Percentiles rank a stretch among this genome's conserved stretches.
These are phyloP conservation scores for Bufo bufo DNA, from an alignment of 2,113 vertebrate species.

Conservation along the genomic window DNA sequence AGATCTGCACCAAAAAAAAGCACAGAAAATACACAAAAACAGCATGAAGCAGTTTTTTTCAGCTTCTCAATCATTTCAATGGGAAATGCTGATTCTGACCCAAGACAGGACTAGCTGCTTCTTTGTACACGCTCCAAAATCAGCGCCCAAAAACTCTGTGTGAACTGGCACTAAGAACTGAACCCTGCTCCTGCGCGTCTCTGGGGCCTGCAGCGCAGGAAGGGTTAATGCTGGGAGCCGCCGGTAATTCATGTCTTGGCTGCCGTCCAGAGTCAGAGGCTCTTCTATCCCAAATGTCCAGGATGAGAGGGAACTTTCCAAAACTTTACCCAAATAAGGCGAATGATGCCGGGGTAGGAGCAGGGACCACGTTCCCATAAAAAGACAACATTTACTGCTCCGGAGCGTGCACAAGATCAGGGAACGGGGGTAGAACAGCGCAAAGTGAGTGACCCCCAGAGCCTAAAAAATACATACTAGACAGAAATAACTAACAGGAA, in stretches of 20 bases:
- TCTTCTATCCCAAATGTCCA: constrained; percentile 22
- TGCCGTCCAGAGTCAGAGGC: background rate
- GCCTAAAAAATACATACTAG: background rate
- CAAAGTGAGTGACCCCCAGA: background rate
- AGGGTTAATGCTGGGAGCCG: constrained; percentile 26
- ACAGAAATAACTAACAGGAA: background rate
- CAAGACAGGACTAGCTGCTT: no score
- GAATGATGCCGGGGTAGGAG: constrained; percentile 47
- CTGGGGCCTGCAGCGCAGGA: background rate
- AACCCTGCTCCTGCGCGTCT: background rate
- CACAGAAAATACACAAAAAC: no score
- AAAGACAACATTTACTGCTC: constrained; percentile 30
- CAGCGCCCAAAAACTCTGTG: no score
- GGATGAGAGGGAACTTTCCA: constrained; percentile 38
- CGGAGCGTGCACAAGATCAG: background rate
- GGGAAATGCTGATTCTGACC: no score
- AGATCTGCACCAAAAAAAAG: no score
- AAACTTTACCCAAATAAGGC: constrained; percentile 55
- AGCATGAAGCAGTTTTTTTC: no score
- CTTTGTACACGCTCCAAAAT: no score
- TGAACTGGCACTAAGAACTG: no score
- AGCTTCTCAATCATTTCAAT: no score
- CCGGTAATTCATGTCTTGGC: background rate
- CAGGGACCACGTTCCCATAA: constrained; percentile 54
- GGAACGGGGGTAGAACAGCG: no score